phyloP scores from a whole-genome alignment of 1,140 invertebrate genomes.

The Acromyrmex charruanus region DNA sequence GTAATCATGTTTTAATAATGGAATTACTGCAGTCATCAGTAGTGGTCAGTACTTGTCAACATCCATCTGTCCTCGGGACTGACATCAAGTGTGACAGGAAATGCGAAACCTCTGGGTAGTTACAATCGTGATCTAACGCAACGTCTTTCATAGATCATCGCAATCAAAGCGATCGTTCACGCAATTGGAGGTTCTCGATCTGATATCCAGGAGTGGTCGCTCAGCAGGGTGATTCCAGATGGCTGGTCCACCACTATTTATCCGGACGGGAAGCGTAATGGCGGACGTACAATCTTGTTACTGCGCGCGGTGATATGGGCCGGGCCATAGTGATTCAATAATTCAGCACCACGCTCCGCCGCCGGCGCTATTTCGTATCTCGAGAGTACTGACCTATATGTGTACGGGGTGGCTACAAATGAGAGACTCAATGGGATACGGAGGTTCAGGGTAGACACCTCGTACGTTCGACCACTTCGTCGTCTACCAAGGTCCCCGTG shows the following conservation, averaged over 20 bases:
- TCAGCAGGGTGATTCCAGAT: slow-evolving; percentile 29
- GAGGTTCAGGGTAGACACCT: slow-evolving; percentile 36
- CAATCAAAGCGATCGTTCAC: slow-evolving; percentile 30
- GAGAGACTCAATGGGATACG: slow-evolving; percentile 20
- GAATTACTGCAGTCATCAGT: neutral
- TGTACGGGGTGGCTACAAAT: slow-evolving; percentile 41
- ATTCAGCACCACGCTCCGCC: slow-evolving; percentile 63
- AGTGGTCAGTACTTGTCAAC: neutral
- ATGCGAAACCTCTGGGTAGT: neutral
- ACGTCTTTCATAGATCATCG: slow-evolving; percentile 12
- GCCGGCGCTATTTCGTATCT: slow-evolving; percentile 62
- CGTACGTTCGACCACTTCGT: neutral
- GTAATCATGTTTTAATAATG: neutral
- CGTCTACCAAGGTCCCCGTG: slow-evolving; percentile 43
- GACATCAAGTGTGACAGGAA: neutral
- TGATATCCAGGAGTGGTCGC: slow-evolving; percentile 24
- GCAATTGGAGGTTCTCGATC: neutral
- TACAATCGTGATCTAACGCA: neutral
- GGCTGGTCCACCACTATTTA: slow-evolving; percentile 46
- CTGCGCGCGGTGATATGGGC: slow-evolving; percentile 58
- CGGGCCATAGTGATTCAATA: slow-evolving; percentile 68
- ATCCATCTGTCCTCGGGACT: neutral
- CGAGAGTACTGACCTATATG: slow-evolving; percentile 59
- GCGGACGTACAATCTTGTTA: slow-evolving; percentile 65
- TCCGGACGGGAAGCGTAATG: slow-evolving; percentile 60